Evolutionary conservation across 1,140 invertebrate genomes (phyloP).

Genomic region (Trichonephila clavipes): DNA sequence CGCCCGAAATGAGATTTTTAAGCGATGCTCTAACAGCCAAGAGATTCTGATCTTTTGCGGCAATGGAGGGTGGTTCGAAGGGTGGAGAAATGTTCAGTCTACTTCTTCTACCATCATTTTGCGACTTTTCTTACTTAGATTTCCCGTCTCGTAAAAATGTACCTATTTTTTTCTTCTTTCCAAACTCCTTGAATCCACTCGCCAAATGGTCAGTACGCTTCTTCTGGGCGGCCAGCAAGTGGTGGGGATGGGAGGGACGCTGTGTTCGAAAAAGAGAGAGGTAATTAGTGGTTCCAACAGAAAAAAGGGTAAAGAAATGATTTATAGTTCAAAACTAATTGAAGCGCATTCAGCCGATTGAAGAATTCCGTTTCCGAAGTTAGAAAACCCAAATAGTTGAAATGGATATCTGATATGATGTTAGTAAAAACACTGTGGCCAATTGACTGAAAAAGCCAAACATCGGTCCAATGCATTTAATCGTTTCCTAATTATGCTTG

Average conservation of each 20-base stretch:
- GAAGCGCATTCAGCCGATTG: background rate
- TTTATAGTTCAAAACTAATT: slow-evolving; percentile 17
- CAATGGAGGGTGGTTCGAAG: background rate
- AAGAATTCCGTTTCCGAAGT: background rate
- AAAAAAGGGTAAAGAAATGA: slow-evolving; percentile 3
- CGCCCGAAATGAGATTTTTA: slow-evolving; percentile 69
- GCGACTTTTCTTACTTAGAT: slow-evolving; percentile 26
- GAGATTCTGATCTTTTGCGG: slow-evolving; percentile 68
- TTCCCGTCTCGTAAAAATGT: background rate
- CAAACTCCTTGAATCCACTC: background rate
- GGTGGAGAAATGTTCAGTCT: slow-evolving; percentile 30
- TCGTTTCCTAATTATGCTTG: too few species aligned
- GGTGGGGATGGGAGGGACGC: background rate
- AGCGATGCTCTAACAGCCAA: slow-evolving; percentile 62
- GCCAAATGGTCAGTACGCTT: background rate
- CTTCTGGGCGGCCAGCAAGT: background rate
- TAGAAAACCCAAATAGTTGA: background rate
- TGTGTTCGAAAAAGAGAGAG: background rate
- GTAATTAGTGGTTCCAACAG: slow-evolving; percentile 44
- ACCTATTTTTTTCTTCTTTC: background rate
- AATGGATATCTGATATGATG: background rate
- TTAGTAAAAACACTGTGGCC: too few species aligned
- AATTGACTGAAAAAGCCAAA: too few species aligned
- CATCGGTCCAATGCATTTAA: too few species aligned
- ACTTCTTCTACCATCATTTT: slow-evolving; percentile 28